These are phyloP conservation scores for Amphiprion ocellaris DNA, from an alignment of 2,113 vertebrate species.

Conservation along the genomic window DNA sequence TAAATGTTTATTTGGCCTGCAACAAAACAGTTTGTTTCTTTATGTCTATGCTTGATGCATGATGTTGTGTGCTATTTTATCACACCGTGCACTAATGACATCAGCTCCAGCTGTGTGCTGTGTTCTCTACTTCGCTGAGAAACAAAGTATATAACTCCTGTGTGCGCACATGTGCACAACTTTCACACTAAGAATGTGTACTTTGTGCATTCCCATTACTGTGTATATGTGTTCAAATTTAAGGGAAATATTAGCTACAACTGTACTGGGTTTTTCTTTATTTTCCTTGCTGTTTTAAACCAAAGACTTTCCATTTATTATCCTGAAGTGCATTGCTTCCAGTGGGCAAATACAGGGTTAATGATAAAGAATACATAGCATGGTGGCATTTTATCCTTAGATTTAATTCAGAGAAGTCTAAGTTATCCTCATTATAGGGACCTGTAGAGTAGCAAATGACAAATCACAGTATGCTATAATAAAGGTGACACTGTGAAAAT, in stretches of 20 bases:
- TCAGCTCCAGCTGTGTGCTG: constrained; percentile 48
- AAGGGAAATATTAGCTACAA: constrained; percentile 17
- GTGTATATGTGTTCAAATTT: constrained; percentile 5
- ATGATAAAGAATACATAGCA: constrained; percentile 54
- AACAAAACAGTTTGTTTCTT: constrained; percentile 64
- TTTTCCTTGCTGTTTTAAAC: constrained; percentile 45
- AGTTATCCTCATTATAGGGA: constrained; percentile 74
- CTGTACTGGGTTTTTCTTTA: constrained; percentile 17
- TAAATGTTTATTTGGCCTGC: constrained; percentile 70
- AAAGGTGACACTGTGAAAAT: constrained; percentile 83
- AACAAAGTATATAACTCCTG: constrained; percentile 4
- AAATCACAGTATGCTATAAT: constrained; percentile 80
- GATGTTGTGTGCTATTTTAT: constrained; percentile 59
- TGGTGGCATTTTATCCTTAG: constrained; percentile 62
- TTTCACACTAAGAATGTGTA: not conserved
- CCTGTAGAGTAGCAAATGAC: constrained; percentile 77
- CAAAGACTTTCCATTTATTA: constrained; percentile 53
- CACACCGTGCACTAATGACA: constrained; percentile 32
- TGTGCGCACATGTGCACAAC: not conserved
- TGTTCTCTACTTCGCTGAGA: constrained; percentile 7
- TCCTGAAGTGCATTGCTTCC: constrained; percentile 41
- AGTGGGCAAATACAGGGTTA: constrained; percentile 56
- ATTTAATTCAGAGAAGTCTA: constrained; percentile 70
- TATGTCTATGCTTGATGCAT: constrained; percentile 54
- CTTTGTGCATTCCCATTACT: not conserved